phyloP scores from a whole-genome alignment of 2,888 invertebrate genomes.

The Chloroclysta siterata region DNA sequence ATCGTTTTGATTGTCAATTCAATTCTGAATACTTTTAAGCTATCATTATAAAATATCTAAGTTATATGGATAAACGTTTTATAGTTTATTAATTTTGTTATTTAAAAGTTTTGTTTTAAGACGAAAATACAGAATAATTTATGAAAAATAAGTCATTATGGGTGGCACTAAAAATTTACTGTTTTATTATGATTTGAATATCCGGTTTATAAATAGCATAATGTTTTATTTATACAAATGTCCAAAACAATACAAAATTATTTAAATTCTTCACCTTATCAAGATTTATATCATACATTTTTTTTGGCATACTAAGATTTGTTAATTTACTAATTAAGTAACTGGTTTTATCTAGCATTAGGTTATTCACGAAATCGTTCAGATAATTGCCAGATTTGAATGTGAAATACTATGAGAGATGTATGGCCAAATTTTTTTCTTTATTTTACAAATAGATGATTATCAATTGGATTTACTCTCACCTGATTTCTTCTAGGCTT shows the following conservation, averaged over 20 bases:
- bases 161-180: conserved; percentile 21
- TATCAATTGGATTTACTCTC: too few species aligned
- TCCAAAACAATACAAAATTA: conserved; percentile 8
- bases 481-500: too few species aligned
- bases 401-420: background rate
- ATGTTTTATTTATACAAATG: conserved; percentile 13
- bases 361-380: background rate
- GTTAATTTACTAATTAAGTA: background rate
- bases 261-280: background rate
- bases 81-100: conserved; percentile 27
- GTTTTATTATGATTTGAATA: conserved; percentile 29
- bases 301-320: background rate
- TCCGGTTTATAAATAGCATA: conserved; percentile 26
- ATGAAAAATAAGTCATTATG: conserved; percentile 23
- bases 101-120: conserved; percentile 11
- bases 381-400: background rate
- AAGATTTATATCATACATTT: background rate
- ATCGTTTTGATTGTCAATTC: conserved; percentile 37
- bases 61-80: conserved; percentile 30
- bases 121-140: conserved; percentile 8
- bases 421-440: too few species aligned
- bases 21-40: conserved; percentile 31
- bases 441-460: too few species aligned
- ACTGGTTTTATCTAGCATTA: conserved; percentile 1
- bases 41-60: conserved; percentile 32